Base-by-base conservation (phyloP, 1,140 invertebrate species). In the Cyclina sinensis region DNA sequence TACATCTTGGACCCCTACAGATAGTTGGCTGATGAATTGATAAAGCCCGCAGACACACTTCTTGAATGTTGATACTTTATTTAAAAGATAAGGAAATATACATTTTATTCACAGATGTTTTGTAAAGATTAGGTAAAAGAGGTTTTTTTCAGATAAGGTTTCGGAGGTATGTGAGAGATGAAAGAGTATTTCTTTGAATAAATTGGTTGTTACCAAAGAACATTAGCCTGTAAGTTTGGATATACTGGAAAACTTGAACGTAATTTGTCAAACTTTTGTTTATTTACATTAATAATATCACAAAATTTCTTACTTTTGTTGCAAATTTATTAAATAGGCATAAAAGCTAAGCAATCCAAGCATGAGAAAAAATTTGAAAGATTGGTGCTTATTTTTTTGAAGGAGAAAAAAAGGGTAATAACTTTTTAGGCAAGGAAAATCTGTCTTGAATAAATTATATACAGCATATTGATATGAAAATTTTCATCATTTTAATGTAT, bases 61-160 rank as follows among this genome's bases (percentile, higher is more conserved):
- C 84, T 76, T 21, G 37, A 73, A 86, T 39, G 84, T 78, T 78
- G 84, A 86, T 86, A 86, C 84, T 86, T 86, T 74, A 76, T 43
- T 70, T 51, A 74, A 78, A 86, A 78, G 84, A 86, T 86, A 86
- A 86, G 84, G 48, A 86, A 86, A 78, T 54, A 51, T 57, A 57
- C 84, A 86, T 86, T 24, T n/a, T 78, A 54, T 18, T 27, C 54
- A 54, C 84, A 86, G 84, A 86, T 86, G 84, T 86, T 86, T 39
- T 30, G n/a, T 65, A 51, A 35, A 86, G 70, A 86, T 86, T 62
- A 86, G 30, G 32, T 65, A 35, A 78, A 86, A 86, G 16, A 74
- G 32, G 39, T 24, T 30, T 57, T 73, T 73, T 70, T 51, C 30
- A 24, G 81, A 74, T 73, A 73, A 85, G 62, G 62, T 46, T n/a